These are phyloP conservation scores for Pituophis catenifer DNA, from an alignment of 2,113 vertebrate species.

Conservation along the genomic window DNA sequence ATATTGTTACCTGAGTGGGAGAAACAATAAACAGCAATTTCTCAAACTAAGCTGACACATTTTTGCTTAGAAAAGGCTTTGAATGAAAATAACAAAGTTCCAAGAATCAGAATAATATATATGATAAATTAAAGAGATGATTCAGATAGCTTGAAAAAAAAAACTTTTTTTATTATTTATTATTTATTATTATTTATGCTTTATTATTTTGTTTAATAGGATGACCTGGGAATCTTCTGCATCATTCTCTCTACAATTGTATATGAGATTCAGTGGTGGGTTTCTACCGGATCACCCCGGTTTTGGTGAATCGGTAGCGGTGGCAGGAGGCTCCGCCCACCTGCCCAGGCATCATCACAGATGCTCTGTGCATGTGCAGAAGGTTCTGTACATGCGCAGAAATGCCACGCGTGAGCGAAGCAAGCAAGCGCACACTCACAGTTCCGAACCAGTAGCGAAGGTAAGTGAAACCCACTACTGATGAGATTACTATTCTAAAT, in stretches of 20 bases:
- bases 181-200: too few relatives aligned
- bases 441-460: too few relatives aligned
- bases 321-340: too few relatives aligned
- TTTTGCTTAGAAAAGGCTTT: background rate
- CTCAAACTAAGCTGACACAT: background rate
- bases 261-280: background rate
- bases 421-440: too few relatives aligned
- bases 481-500: background rate
- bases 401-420: too few relatives aligned
- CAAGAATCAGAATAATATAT: background rate
- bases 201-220: background rate
- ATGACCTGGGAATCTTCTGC: background rate
- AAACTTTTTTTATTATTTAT: too few relatives aligned
- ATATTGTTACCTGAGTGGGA: background rate
- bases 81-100: accelerated
- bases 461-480: too few relatives aligned
- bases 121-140: background rate
- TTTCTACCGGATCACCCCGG: too few relatives aligned
- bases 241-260: background rate
- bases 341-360: too few relatives aligned
- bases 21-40: background rate
- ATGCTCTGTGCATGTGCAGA: too few relatives aligned
- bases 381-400: too few relatives aligned
- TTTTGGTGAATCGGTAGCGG: too few relatives aligned
- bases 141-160: background rate